phyloP scores from a whole-genome alignment of 2,888 invertebrate genomes.

The Oscheius sp. region DNA sequence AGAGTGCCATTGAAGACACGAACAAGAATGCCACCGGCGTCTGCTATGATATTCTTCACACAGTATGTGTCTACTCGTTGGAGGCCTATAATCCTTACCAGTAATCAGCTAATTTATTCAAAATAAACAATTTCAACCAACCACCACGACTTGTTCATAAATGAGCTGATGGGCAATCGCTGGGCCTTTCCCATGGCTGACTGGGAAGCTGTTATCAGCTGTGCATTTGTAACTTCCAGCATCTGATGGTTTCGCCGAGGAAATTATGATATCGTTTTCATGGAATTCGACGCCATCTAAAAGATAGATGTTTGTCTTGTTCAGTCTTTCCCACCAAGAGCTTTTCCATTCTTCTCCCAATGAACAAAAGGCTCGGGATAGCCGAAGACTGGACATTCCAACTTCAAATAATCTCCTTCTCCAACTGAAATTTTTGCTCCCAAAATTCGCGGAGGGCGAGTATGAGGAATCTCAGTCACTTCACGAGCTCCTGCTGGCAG shows the following conservation, averaged over 20 bases:
- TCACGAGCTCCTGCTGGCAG: slow-evolving; percentile 27
- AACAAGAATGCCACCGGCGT: slow-evolving; percentile 1
- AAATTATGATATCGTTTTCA: slow-evolving; percentile 19
- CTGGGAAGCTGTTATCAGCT: slow-evolving; percentile 51
- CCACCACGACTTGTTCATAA: slow-evolving; percentile 25
- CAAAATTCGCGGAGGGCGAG: slow-evolving; percentile 5
- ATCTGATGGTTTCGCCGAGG: not conserved
- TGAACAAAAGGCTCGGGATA: slow-evolving; percentile 45
- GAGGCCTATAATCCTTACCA: slow-evolving; percentile 2
- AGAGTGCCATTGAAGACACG: slow-evolving; percentile 1
- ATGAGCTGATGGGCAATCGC: slow-evolving; percentile 31
- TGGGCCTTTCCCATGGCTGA: slow-evolving; percentile 49
- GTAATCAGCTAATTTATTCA: not conserved
- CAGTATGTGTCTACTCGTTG: not conserved
- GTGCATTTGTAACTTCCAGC: slow-evolving; percentile 45
- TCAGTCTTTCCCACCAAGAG: slow-evolving; percentile 40
- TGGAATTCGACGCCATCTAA: slow-evolving; percentile 18
- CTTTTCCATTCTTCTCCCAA: slow-evolving; percentile 47
- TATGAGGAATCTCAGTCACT: slow-evolving; percentile 32
- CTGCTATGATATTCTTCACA: not conserved
- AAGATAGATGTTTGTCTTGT: not conserved
- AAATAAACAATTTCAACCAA: slow-evolving; percentile 13
- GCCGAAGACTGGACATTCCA: slow-evolving; percentile 41
- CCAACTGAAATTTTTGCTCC: slow-evolving; percentile 8
- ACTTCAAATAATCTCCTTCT: slow-evolving; percentile 33